Evolutionary conservation across 2,797 vertebrate species (phyloP), one percentile per base, ranked within the genome.

Genomic region (Microchirus variegatus): DNA sequence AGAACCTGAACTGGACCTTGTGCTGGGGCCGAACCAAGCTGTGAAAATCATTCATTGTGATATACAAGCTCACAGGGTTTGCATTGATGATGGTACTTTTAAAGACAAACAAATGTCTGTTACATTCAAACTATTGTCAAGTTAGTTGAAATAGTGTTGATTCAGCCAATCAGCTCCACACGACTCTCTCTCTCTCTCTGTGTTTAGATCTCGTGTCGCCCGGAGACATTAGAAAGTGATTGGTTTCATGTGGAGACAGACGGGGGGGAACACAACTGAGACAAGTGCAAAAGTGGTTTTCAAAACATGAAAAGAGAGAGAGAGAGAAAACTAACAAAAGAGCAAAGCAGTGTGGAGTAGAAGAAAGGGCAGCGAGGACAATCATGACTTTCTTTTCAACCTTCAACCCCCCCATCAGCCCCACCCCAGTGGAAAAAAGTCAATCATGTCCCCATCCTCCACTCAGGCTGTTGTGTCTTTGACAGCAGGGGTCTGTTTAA

Each of bases 401-500:
- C 61, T 59, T 15, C 50, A 52, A 38, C 17, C 51, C 31, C 49
- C 14, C 0, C 31, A 31, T 1, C 31, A 31, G 10, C 51, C 9
- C 17, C 35, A 13, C 42, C 68, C 54, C 18, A 9, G 9, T 18
- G n/a, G 13, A 50, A 55, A 56, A 68, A 67, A 74, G 77, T 82
- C 78, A 70, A 41, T 73, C 49, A 35, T 2, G 10, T 19, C 48
- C 43, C 50, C 31, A 50, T 17, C 36, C 26, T 46, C 43, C 26
- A 46, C 37, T 58, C 41, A 15, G 16, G 51, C 36, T 48, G 42
- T 46, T 59, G 38, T 62, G 44, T 71, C 15, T 73, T 46, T 78
- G 53, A 61, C 64, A 73, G 69, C 41, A 2, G 36, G 56, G 55
- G 74, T 13, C 52, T 69, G 44, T 72, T 73, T 70, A 58, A 53